Base-by-base conservation (phyloP, 2,888 invertebrate species). In the Mesorhabditis spiculigera region DNA sequence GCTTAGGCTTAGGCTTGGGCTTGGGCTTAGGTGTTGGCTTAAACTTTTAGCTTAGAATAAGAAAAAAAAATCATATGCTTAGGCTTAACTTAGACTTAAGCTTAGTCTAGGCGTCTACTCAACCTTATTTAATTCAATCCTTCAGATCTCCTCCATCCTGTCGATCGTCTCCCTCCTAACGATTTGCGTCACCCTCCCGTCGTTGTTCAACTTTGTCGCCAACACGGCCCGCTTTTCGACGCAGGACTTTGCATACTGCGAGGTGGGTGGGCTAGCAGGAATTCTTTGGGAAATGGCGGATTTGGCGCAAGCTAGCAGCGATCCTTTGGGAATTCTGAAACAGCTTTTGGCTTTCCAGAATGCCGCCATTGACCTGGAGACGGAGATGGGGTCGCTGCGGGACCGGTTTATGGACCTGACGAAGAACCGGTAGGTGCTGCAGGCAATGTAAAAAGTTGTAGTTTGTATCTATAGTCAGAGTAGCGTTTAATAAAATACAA, bases 151-250 rank as follows among this genome's bases (percentile, higher is more conserved):
- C 16, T 74, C 81, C 3, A 62, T 75, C 13, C 68, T 85, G 45
- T 83, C 83, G 28, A 72, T 85, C 41, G 45, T 69, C 45, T 79
- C 82, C 10, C 65, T 85, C n/a, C 73, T 85, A 5, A 77, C 77
- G 5, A 71, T 85, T 13, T 79, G 83, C 67, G 65, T 83, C 43
- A 72, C 81, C 42, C 79, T 86, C 6, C 85, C 85, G 2, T 78
- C 82, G 5, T 77, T 85, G 78, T 85, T 86, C 77, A 83, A 80
- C 69, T 81, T 80, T 69, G 84, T 86, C 43, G 79, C 81, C 65
- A 85, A 79, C 67, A 80, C 85, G 71, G 77, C 76, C 43, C 65
- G 74, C 13, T 85, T 84, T 70, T 75, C 78, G 1, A 68, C 74
- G 42, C 75, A 76, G 66, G 85, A 85, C 66, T 82, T 85, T 66